These are phyloP conservation scores for Urocolius indicus DNA, from an alignment of 2,113 vertebrate genomes.

Conservation along the genomic window DNA sequence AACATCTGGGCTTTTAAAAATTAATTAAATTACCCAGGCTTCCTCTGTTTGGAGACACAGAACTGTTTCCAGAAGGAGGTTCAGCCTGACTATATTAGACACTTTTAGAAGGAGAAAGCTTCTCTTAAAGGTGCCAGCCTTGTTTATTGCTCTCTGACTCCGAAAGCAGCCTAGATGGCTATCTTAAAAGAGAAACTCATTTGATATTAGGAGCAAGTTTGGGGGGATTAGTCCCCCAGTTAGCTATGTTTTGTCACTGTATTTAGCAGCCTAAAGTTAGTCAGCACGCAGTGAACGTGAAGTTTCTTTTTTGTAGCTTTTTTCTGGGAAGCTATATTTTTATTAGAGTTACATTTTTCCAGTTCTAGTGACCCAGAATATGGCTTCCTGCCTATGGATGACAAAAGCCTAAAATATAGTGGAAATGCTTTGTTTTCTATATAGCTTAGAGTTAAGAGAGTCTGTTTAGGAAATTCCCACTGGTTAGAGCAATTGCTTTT, in stretches of 20 bases:
- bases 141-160: not conserved
- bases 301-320: not conserved
- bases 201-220: not conserved
- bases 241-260: not conserved
- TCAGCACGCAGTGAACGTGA: not conserved
- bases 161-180: not conserved
- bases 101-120: not conserved
- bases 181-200: not conserved
- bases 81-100: not conserved
- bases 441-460: not conserved
- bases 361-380: not conserved
- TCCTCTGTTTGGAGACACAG: not conserved
- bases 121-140: not conserved
- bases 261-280: not conserved
- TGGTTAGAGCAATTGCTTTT: not conserved
- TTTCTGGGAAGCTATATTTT: not conserved
- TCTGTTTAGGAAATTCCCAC: not conserved
- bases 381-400: not conserved
- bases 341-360: not conserved
- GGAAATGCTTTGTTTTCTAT: not conserved
- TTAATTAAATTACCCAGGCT: not conserved
- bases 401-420: not conserved
- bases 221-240: not conserved
- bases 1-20: not conserved
- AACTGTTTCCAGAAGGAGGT: not conserved